These are phyloP conservation scores for Microtus pennsylvanicus DNA, from an alignment of 2,113 vertebrate species.

Conservation along the genomic window DNA sequence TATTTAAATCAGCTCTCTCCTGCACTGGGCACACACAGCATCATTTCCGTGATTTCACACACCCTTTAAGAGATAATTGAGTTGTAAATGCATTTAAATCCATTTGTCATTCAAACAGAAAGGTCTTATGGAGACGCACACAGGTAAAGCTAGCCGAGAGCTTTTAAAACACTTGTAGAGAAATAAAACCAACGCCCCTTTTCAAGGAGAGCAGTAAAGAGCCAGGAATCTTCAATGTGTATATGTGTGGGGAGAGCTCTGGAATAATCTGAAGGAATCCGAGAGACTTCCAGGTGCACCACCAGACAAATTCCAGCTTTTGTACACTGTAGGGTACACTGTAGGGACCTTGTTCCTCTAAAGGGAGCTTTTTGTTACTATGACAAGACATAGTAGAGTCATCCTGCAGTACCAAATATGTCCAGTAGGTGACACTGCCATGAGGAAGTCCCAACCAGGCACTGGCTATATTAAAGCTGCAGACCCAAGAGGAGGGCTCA, in stretches of 20 bases:
- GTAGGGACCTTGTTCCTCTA: too few relatives aligned
- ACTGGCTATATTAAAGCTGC: not conserved
- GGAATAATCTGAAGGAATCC: not conserved
- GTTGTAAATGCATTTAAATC: not conserved
- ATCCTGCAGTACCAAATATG: not conserved
- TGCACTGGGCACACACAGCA: not conserved
- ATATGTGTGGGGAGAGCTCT: not conserved
- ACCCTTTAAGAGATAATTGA: not conserved
- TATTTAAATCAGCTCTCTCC: not conserved
- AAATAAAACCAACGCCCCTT: not conserved
- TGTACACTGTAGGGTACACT: not conserved
- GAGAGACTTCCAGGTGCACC: not conserved
- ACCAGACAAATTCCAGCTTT: not conserved
- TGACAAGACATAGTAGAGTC: not conserved
- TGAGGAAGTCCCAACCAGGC: not conserved
- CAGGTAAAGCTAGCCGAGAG: constrained; percentile 5
- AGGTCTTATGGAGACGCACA: not conserved
- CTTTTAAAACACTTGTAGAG: constrained; percentile 14
- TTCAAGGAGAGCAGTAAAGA: not conserved
- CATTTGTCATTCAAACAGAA: not conserved
- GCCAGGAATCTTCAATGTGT: not conserved
- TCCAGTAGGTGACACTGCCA: constrained; percentile 40
- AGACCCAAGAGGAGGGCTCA: not conserved
- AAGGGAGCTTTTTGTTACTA: not conserved
- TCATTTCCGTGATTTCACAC: not conserved